Base-by-base conservation (phyloP, 2,797 vertebrate genomes). In the Propithecus perrieri region DNA sequence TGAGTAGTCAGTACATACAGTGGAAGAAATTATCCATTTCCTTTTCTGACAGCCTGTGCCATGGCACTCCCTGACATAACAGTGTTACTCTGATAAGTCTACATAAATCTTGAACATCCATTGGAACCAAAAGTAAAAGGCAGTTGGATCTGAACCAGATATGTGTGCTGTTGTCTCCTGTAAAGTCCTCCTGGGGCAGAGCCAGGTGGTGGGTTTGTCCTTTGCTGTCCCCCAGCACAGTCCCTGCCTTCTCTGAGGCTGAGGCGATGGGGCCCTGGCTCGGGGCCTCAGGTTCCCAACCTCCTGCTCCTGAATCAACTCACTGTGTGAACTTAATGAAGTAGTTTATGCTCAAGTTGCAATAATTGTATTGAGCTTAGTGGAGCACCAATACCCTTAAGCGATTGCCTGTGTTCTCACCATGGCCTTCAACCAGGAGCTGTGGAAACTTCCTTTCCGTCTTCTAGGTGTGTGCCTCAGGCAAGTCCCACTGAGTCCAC, bases 311-410 rank as follows among this genome's bases (percentile, higher is more conserved):
- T 96, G 71, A 92, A 86, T 92, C 71, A 71, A 15, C 57, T 79
- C 63, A 75, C 69, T 84, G 75, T 90, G 57, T 75, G n/a, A 63
- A 33, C 87, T 20, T 41, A 55, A 63, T 95, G 57, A 94, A 75
- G 4, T 63, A 38, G 38, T 69, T 86, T 50, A 75, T 84, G 24
- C 35, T 90, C n/a, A 57, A 71, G 80, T 79, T 84, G 18, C 90
- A 87, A 84, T 71, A 28, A 95, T 67, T 92, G 90, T 87, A 63
- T 63, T 94, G 71, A 92, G 43, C 35, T 63, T 83, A 57, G 75
- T 43, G 35, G 26, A 72, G 30, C 63, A 43, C 46, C 91, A 69
- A 43, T 61, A 57, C 63, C 89, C 57, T 65, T 81, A 83, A 83
- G 63, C 38, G 61, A 33, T 28, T 94, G 53, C 86, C 74, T 88